phyloP scores from a whole-genome alignment of 2,888 invertebrate genomes.

The Epinotia demarniana region DNA sequence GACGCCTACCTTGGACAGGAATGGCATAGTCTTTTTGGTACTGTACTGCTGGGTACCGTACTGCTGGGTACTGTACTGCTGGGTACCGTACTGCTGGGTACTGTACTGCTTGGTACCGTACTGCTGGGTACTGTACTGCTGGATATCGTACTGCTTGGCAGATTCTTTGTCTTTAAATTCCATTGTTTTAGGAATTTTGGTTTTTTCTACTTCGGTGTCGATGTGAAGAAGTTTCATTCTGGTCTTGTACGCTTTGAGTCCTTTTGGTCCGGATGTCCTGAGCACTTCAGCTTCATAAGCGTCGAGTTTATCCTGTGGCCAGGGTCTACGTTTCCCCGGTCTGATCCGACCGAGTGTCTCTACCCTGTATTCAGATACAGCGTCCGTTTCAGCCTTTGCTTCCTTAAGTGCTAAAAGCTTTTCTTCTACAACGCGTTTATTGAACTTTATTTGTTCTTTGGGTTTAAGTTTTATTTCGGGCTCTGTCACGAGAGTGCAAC shows the following conservation, averaged over 20 bases:
- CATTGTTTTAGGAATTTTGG: constrained; percentile 1
- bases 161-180: not conserved
- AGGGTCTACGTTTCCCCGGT: constrained; percentile 1
- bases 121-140: no score
- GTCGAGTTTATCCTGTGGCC: not conserved
- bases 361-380: constrained; percentile 10
- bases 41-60: no score
- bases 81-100: no score
- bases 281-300: constrained; percentile 23
- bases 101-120: no score
- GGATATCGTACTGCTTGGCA: no score
- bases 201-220: constrained; percentile 2
- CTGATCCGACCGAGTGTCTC: constrained; percentile 25
- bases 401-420: not conserved
- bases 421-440: constrained; percentile 1
- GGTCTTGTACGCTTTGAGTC: constrained; percentile 10
- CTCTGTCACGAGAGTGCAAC: constrained; percentile 2
- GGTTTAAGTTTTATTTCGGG: no score
- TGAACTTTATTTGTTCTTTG: not conserved
- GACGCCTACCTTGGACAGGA: not conserved
- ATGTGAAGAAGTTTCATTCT: constrained; percentile 4
- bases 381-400: not conserved
- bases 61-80: no score
- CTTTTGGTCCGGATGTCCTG: constrained; percentile 8
- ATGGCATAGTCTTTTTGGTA: not conserved